Conservation (phyloP, 2,888 invertebrate genomes). For the Holacanthella duospinosa region DNA sequence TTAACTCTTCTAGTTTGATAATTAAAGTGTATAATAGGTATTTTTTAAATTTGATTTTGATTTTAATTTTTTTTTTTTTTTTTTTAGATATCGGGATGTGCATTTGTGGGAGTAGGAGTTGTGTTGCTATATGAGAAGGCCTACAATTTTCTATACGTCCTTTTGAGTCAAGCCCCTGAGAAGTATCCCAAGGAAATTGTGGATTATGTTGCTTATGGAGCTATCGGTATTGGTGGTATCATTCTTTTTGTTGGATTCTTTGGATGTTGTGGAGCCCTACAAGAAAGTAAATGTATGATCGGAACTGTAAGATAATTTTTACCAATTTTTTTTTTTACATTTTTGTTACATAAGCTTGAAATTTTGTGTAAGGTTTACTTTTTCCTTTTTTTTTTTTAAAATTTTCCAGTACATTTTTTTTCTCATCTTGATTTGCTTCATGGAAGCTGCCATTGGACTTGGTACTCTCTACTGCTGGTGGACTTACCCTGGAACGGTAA, state of each 20-base stretch:
- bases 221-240: constrained; percentile 46
- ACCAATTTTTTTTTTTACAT: neutral
- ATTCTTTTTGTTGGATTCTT: constrained; percentile 49
- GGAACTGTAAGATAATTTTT: neutral
- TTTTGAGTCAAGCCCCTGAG: constrained; percentile 43
- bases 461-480: constrained; percentile 42
- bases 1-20: neutral
- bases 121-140: constrained; percentile 48
- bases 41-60: no score
- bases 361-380: no score
- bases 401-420: constrained; percentile 44
- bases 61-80: neutral
- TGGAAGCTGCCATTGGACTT: constrained; percentile 44
- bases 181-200: constrained; percentile 43
- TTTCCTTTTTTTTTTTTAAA: neutral
- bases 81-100: constrained; percentile 47
- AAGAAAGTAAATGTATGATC: constrained; percentile 46
- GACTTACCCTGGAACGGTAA: constrained; percentile 40
- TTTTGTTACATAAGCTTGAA: no score
- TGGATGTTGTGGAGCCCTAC: constrained; percentile 50
- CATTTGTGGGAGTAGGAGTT: constrained; percentile 47
- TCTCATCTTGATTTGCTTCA: constrained; percentile 44
- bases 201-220: constrained; percentile 45
- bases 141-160: constrained; percentile 46
- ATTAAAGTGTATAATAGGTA: neutral